Base-by-base conservation (phyloP, 2,888 invertebrate genomes). In the Apodemia arnacis region DNA sequence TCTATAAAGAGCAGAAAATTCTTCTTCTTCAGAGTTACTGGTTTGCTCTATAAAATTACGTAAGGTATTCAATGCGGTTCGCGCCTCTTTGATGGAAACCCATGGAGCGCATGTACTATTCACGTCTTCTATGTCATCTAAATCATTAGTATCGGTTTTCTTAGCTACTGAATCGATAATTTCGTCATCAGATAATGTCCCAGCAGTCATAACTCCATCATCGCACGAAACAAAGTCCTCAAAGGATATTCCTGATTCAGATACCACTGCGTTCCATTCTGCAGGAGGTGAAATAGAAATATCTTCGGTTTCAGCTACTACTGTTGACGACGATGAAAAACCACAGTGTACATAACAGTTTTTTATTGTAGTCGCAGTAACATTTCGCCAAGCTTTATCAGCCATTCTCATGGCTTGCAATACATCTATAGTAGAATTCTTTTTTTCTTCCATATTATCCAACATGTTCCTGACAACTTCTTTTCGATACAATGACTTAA, bases 91-190 rank as follows among this genome's bases (percentile, higher is more conserved):
- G n/a, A n/a, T 54, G 54, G n/a, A 54, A n/a, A 72, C 84, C 74
- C 75, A 72, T 84, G 84, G 79, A 81, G 79, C 82, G 84, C 87
- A 84, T 84, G 82, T 82, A 87, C n/a, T 87, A 84, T 84, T 87
- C 78, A 66, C 15, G 81, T 87, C 80, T 86, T 86, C 80, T n/a
- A n/a, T 86, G 84, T 87, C 87, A 81, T 79, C 82, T 78, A 75
- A 84, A 84, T 87, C 76, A 84, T 87, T 82, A 79, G 79, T 82
- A 73, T 84, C 82, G 74, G 84, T 87, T 87, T 87, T 87, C 80
- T 83, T 81, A 87, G 83, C 83, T 72, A 87, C 87, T 83, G 77
- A 85, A 70, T 83, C 77, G 78, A 87, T 87, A 83, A 83, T 87
- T 83, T 85, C 83, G 87, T 87, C 83, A 54, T 54, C 54, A 54